Base-by-base conservation (phyloP, 2,113 vertebrate species). In the Halichoerus grypus region DNA sequence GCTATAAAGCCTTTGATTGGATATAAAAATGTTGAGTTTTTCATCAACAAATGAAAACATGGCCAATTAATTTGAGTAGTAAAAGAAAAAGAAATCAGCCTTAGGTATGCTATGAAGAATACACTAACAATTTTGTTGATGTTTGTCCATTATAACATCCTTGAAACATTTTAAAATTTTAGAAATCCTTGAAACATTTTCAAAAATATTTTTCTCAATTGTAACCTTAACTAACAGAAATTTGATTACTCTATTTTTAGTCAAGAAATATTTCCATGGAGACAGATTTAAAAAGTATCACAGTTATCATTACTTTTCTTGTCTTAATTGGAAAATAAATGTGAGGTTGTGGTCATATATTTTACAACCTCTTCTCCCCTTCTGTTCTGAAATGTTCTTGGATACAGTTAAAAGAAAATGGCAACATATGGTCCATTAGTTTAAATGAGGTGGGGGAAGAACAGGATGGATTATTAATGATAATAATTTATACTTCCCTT, bases 391-490 rank as follows among this genome's bases (percentile, higher is more conserved):
- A 98, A 98, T 98, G 87, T 98, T 98, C 92, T 98, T 99, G 98
- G 98, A 99, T 96, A 88, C 49, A 97, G 94, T 98, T 99, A 63
- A 99, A 99, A 98, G 97, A 96, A 94, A 98, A 96, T 93, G 97
- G 97, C 94, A 98, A 96, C 98, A 98, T 98, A 98, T 98, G 98
- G 97, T 97, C 95, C 97, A 97, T 91, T 96, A 84, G 97, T 98
- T 98, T 97, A 98, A 98, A 95, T 83, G 98, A 98, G 19, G 97
- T 89, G 94, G 96, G 94, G 95, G 88, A 94, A 97, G 98, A 86
- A 87, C 91, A 96, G 81, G 91, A 63, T 55, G 88, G 92, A 92
- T 97, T 98, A 98, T 98, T 98, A 97, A 98, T 63, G 28, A 97
- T 95, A 98, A 98, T 98, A 98, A 98, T 98, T 98, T 98, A 97